These are phyloP conservation scores for Drosophila bipectinata DNA, from an alignment of 1,140 invertebrate genomes.

Conservation along the genomic window DNA sequence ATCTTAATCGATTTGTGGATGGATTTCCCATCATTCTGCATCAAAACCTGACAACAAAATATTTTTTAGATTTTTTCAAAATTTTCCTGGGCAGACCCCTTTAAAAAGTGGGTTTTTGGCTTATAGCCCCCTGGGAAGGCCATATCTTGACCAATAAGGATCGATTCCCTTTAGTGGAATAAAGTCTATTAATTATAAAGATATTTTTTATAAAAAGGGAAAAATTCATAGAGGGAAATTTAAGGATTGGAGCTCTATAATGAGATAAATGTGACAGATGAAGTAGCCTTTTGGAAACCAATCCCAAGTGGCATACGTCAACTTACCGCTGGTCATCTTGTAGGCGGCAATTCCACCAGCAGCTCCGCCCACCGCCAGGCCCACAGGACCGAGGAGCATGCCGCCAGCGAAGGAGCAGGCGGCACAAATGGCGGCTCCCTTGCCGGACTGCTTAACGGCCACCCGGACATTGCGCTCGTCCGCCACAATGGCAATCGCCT, in stretches of 20 bases:
- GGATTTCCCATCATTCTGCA: no score
- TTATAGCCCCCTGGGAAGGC: no score
- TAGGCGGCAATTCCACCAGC: conserved; percentile 76
- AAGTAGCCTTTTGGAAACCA: background rate
- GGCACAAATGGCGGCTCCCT: conserved; percentile 77
- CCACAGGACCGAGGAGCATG: conserved; percentile 70
- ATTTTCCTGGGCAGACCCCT: no score
- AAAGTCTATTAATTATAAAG: no score
- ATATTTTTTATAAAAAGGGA: no score
- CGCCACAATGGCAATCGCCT: conserved; percentile 74
- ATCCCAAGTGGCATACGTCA: background rate
- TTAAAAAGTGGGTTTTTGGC: no score
- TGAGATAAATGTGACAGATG: background rate
- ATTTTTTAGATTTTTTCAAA: no score
- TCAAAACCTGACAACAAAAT: no score
- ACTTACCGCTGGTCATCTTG: conserved; percentile 72
- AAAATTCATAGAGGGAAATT: no score
- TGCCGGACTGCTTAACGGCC: conserved; percentile 71
- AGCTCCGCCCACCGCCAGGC: conserved; percentile 73
- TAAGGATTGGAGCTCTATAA: background rate
- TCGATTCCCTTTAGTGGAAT: no score
- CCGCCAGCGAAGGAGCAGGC: conserved; percentile 76
- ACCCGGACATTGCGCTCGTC: conserved; percentile 73
- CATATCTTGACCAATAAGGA: no score
- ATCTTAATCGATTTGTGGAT: no score